Conservation (phyloP, 2,113 vertebrate genomes). For the Prietella phreatophila region DNA sequence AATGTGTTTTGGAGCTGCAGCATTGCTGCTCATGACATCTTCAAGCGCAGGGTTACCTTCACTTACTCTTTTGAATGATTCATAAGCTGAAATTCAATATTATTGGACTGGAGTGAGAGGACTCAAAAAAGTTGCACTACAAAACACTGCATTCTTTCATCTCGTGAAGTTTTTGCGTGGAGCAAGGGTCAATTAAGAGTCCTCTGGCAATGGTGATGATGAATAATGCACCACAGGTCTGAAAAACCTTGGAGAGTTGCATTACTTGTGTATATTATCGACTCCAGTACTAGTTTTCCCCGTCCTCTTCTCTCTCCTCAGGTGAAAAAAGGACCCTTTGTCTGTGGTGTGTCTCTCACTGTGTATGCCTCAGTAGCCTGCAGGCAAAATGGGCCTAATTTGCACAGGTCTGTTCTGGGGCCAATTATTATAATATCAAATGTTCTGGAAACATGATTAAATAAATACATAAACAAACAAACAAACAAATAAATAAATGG, state of each 20-base stretch:
- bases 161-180: slow-evolving; percentile 67
- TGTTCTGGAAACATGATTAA: slow-evolving; percentile 71
- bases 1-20: slow-evolving; percentile 59
- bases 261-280: slow-evolving; percentile 75
- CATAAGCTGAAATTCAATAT: slow-evolving; percentile 70
- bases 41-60: slow-evolving; percentile 63
- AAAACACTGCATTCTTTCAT: slow-evolving; percentile 76
- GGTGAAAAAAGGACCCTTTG: slow-evolving; percentile 69
- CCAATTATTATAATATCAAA: slow-evolving; percentile 78
- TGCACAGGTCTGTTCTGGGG: slow-evolving; percentile 72
- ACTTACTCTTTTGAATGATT: slow-evolving; percentile 68
- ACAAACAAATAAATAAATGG: slow-evolving; percentile 62
- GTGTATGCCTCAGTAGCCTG: slow-evolving; percentile 67
- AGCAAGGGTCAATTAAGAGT: slow-evolving; percentile 76
- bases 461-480: slow-evolving; percentile 51
- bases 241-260: slow-evolving; percentile 69
- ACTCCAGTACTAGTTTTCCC: slow-evolving; percentile 58
- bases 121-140: slow-evolving; percentile 72
- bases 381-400: slow-evolving; percentile 74
- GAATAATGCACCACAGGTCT: slow-evolving; percentile 71
- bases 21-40: slow-evolving; percentile 69
- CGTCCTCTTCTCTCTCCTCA: slow-evolving; percentile 63
- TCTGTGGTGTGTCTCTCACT: slow-evolving; percentile 67
- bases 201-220: slow-evolving; percentile 71
- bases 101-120: slow-evolving; percentile 64